Base-by-base conservation (phyloP, 2,113 vertebrate genomes). In the Delphinapterus leucas region DNA sequence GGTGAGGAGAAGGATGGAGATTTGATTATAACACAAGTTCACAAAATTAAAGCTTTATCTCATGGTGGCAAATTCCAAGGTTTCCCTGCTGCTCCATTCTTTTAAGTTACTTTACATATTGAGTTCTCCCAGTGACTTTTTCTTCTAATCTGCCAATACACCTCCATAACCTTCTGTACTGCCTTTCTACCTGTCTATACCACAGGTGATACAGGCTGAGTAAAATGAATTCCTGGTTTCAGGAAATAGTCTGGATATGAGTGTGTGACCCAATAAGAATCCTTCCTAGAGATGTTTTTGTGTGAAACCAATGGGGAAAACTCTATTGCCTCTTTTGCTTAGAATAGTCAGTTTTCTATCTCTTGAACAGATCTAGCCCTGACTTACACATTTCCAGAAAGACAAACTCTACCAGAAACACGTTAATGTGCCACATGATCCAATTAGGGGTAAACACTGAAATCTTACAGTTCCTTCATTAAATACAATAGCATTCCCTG, bases 401-500 rank as follows among this genome's bases (percentile, higher is more conserved):
- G 36, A 83, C 8, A 97, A 65, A 92, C 14, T 93, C 13, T 5
- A 82, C 11, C 49, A 88, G 20, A 88, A 89, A 93, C 47, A 70
- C 12, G 3, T 79, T 86, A 68, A 82, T 31, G 58, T 83, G 21
- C 11, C 58, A 47, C 28, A 70, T n/a, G 73, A 93, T 74, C 36
- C 28, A 96, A 81, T 91, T 86, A 88, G 36, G 61, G 49, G 18
- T 86, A 94, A 83, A 67, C 44, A 86, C 10, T 28, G 53, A 74
- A 95, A 65, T 41, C 13, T 31, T 81, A 74, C 47, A 82, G 13
- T 86, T 88, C 33, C 58, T 71, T 94, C 79, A 81, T 95, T 96
- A 97, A 83, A 61, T 80, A 76, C 38, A 84, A 70, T 49, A 88
- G 73, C 44, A 74, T 93, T 94, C 63, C 63, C 61, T 28, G 73